Percentiles rank a stretch among this genome's conserved stretches.
These are phyloP conservation scores for Tetragonula clypearis DNA, from an alignment of 1,140 invertebrate species.

Conservation along the genomic window DNA sequence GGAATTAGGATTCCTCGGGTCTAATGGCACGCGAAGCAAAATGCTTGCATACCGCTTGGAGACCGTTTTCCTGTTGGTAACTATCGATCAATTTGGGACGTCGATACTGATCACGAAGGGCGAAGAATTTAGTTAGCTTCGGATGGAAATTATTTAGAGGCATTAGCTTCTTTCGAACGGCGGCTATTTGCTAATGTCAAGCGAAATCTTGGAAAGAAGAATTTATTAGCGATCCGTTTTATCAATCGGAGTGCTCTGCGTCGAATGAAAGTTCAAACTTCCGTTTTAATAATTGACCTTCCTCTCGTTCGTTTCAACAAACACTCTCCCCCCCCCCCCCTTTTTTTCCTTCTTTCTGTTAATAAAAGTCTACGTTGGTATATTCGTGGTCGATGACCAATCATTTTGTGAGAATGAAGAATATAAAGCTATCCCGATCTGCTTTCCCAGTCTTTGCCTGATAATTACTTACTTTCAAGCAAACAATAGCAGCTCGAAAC, in stretches of 20 bases:
- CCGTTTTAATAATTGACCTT: no score
- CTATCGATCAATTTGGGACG: constrained; percentile 23
- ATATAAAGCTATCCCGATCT: no score
- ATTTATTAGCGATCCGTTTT: not conserved
- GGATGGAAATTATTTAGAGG: not conserved
- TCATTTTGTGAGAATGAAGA: no score
- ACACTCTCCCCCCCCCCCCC: not conserved
- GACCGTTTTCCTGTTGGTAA: constrained; percentile 2
- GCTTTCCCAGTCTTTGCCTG: no score
- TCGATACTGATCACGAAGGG: not conserved
- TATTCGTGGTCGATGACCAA: no score
- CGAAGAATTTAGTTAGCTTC: not conserved
- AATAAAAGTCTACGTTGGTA: no score
- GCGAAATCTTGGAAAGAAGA: not conserved
- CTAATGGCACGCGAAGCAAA: constrained; percentile 31
- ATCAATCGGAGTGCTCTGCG: not conserved
- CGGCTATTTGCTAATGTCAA: not conserved
- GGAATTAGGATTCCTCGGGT: constrained; percentile 16
- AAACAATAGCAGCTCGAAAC: no score
- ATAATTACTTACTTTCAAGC: no score
- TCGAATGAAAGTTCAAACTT: not conserved
- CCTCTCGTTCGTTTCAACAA: not conserved
- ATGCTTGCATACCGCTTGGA: not conserved
- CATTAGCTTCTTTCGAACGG: not conserved
- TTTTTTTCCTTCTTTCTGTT: not conserved